Conservation (phyloP, 2,888 invertebrate genomes). For the Erebia epiphron region DNA sequence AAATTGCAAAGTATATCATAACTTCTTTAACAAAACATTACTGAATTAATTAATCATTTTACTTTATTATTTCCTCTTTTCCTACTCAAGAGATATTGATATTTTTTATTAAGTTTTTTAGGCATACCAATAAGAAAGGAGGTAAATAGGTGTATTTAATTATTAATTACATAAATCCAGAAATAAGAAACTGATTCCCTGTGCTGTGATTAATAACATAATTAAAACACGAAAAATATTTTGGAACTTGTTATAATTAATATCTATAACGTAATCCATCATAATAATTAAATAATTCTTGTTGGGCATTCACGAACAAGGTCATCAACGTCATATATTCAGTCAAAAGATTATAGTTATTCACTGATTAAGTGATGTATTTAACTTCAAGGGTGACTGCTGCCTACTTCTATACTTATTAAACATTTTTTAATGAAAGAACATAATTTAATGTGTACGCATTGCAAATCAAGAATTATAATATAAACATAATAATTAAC, state of each 20-base stretch:
- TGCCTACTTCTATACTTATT: neutral
- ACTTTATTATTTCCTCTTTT: too few relatives aligned
- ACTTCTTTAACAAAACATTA: too few relatives aligned
- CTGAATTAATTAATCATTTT: too few relatives aligned
- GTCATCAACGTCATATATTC: neutral
- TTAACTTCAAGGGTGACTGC: conserved; percentile 13
- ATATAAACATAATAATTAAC: neutral
- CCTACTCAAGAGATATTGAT: too few relatives aligned
- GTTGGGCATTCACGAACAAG: conserved; percentile 3
- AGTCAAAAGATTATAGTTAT: conserved; percentile 3
- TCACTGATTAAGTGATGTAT: neutral
- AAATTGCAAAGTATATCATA: too few relatives aligned
- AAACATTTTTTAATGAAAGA: neutral
- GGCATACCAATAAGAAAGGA: too few relatives aligned
- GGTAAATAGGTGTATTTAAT: too few relatives aligned
- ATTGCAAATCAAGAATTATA: neutral
- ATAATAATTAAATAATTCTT: neutral
- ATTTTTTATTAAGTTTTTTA: too few relatives aligned
- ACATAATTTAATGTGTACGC: neutral
- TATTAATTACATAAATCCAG: too few relatives aligned
- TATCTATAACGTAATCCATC: conserved; percentile 5
- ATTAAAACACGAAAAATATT: too few relatives aligned
- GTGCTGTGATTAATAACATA: too few relatives aligned
- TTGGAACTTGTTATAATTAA: neutral
- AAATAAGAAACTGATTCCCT: too few relatives aligned